These are phyloP conservation scores for Cartodere bifasciata DNA, from an alignment of 2,888 invertebrate species.

Conservation along the genomic window DNA sequence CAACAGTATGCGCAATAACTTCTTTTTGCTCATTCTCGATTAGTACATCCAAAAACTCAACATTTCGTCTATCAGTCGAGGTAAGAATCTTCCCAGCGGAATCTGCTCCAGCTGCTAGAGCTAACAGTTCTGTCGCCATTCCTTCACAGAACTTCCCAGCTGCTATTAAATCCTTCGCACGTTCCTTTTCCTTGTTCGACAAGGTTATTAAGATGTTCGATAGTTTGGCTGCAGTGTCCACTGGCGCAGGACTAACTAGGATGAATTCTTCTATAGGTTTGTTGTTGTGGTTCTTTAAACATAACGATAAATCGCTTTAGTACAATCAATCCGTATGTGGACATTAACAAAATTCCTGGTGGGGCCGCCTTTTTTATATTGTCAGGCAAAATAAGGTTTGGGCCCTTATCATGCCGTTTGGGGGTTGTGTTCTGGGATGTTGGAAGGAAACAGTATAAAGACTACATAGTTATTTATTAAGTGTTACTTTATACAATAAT, in stretches of 20 bases:
- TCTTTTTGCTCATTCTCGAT: slow-evolving; percentile 99
- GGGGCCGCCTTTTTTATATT: no score
- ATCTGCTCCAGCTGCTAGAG: slow-evolving; percentile 86
- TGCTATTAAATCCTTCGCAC: slow-evolving; percentile 90
- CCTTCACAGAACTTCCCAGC: slow-evolving; percentile 94
- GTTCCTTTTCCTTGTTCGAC: slow-evolving; percentile 93
- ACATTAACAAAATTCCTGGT: no score
- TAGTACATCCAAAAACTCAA: slow-evolving; percentile 89
- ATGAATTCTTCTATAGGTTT: slow-evolving; percentile 96
- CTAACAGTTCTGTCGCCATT: slow-evolving; percentile 93
- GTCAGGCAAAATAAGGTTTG: no score
- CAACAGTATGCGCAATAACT: slow-evolving; percentile 92
- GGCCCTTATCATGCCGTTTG: no score
- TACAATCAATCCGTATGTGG: no score
- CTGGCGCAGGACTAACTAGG: slow-evolving; percentile 96
- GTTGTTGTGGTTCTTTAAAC: slow-evolving; percentile 91
- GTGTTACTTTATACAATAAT: no score
- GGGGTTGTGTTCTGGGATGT: no score
- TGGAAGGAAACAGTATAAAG: no score
- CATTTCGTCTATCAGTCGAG: slow-evolving; percentile 86
- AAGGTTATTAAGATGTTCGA: slow-evolving; percentile 81
- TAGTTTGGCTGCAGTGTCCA: slow-evolving; percentile 95
- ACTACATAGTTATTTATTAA: no score
- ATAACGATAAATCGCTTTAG: no score
- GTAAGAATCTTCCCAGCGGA: slow-evolving; percentile 90